Conservation (phyloP, 2,888 invertebrate species). For the Petrophora chlorosata region DNA sequence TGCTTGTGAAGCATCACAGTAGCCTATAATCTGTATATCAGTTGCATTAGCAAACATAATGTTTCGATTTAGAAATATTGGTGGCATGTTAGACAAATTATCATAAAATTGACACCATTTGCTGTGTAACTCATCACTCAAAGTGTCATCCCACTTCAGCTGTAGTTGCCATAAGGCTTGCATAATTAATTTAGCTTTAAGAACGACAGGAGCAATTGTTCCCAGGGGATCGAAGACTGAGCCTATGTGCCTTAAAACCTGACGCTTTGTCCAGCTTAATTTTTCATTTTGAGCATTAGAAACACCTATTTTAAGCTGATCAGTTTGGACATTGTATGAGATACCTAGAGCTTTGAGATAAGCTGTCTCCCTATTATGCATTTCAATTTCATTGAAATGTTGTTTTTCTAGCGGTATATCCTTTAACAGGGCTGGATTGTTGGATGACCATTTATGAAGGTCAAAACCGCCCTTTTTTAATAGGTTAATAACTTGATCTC, state of each 20-base stretch:
- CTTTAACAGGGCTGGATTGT: too few relatives aligned
- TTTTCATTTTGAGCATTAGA: background rate
- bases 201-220: background rate
- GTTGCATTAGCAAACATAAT: background rate
- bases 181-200: background rate
- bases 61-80: background rate
- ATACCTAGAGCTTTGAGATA: background rate
- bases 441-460: background rate
- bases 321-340: background rate
- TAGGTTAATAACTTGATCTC: background rate
- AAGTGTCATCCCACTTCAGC: background rate
- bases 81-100: background rate
- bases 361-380: background rate
- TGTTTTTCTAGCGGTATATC: too few relatives aligned
- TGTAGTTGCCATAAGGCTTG: background rate
- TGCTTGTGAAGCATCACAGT: too few relatives aligned
- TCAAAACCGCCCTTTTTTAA: background rate
- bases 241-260: background rate
- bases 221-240: background rate
- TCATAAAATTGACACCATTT: background rate
- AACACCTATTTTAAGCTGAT: background rate
- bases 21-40: background rate
- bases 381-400: too few relatives aligned
- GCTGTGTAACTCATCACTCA: background rate
- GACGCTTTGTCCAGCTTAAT: background rate